Conservation (phyloP, 1,140 invertebrate genomes). For the Arion vulgaris region DNA sequence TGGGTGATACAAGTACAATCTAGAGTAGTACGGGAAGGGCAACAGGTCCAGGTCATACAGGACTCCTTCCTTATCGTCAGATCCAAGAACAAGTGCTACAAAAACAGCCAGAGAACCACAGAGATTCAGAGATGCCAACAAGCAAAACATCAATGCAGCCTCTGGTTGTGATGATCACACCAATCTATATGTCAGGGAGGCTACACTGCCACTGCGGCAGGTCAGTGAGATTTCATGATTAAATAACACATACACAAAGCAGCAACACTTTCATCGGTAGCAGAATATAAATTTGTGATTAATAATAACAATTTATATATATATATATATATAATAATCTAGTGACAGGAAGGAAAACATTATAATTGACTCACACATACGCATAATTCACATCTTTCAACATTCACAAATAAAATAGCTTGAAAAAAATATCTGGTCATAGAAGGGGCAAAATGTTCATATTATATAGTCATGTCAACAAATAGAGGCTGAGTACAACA, state of each 20-base stretch:
- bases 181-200: no score
- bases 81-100: no score
- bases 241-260: background rate
- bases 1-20: no score
- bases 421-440: background rate
- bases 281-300: no score
- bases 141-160: no score
- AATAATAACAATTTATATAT: background rate
- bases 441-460: background rate
- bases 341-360: background rate
- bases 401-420: background rate
- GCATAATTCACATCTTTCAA: background rate
- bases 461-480: background rate
- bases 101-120: no score
- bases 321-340: background rate
- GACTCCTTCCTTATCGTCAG: no score
- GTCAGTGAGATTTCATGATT: no score
- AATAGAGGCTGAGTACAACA: background rate
- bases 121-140: background rate
- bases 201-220: no score
- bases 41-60: no score
- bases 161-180: no score
- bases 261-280: background rate
- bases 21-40: no score
- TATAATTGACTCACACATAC: background rate